Base-by-base conservation (phyloP, 2,797 vertebrate species). In the Otolemur crassicaudatus region DNA sequence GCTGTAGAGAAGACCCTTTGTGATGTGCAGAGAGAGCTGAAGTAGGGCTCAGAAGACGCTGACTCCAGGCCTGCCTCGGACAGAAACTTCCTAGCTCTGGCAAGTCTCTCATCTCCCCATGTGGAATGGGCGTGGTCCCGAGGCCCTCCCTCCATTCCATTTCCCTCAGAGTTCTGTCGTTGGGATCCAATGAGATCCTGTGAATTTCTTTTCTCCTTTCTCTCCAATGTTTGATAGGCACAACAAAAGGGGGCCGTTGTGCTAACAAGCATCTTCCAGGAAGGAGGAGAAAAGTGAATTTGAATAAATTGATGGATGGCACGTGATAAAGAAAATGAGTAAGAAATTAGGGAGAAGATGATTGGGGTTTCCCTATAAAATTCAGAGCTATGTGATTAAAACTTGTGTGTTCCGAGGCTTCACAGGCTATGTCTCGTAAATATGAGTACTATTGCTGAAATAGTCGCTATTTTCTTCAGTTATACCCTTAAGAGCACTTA, bases 401-500 rank as follows among this genome's bases (percentile, higher is more conserved):
- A 60, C n/a, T 60, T 25, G 70, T 19, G 75, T 12, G 93, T 46
- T 7, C 13, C 10, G 76, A 80, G 81, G 17, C 25, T 79, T 69
- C 88, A 43, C 46, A 25, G 75, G 19, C 17, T 89, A 63, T 87
- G 20, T 76, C 37, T 58, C 88, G 90, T 76, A 80, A 87, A 58
- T 87, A 34, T 80, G 95, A 72, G 34, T 91, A 63, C 12, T 20
- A 58, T 92, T 95, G 81, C 46, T 92, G 67, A 95, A 93, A 95
- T 76, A 79, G 58, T 91, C 23, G 56, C 43, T 77, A 7, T 91
- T 97, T 92, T 95, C 67, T 88, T 58, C 34, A 94, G 22, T 63
- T 93, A 79, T 60, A 67, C 22, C n/a, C 77, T 77, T 96, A 90
- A 75, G 27, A 81, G 1, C 4, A 84, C 12, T 92, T 60, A 81